A percentile compares a stretch with the other conserved stretches of the same genome.
phyloP scores from a whole-genome alignment of 2,797 vertebrate species.

The Etheostoma perlongum region DNA sequence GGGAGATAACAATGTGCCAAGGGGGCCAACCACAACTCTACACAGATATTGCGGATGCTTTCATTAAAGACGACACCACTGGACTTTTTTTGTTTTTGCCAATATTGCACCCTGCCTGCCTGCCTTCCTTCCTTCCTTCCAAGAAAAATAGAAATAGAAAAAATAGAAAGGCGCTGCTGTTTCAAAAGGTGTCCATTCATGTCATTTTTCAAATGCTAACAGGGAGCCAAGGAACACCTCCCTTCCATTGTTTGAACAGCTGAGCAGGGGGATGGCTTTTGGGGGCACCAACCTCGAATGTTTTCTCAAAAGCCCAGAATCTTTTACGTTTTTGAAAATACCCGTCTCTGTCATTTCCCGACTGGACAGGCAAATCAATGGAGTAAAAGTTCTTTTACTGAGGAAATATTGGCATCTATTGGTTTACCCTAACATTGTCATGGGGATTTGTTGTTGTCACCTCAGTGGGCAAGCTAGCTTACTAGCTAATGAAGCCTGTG shows the following conservation, averaged over 20 bases:
- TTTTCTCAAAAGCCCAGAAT: too few species aligned
- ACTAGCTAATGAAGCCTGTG: too few species aligned
- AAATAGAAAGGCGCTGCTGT: conserved; percentile 55
- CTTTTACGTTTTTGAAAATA: too few species aligned
- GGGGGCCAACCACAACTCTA: conserved; percentile 66
- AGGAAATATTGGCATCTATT: too few species aligned
- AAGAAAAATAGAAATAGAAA: conserved; percentile 53
- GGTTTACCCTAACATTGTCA: too few species aligned
- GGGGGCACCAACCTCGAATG: too few species aligned
- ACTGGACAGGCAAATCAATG: too few species aligned
- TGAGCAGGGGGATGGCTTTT: too few species aligned
- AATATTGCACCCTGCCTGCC: conserved; percentile 49
- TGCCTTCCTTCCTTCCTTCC: conserved; percentile 22
- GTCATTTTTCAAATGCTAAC: conserved; percentile 65
- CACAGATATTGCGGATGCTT: conserved; percentile 61
- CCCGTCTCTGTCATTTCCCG: too few species aligned
- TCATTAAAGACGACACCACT: conserved; percentile 76
- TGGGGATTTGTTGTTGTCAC: too few species aligned
- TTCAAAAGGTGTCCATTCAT: conserved; percentile 58
- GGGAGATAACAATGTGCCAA: conserved; percentile 81
- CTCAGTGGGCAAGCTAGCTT: too few species aligned
- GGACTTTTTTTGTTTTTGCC: conserved; percentile 56
- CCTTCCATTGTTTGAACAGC: conserved; percentile 43
- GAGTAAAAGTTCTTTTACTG: too few species aligned
- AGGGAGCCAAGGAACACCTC: conserved; percentile 59